Evolutionary conservation across 2,113 vertebrate species (phyloP).

Genomic region (Ceyx margarethae): DNA sequence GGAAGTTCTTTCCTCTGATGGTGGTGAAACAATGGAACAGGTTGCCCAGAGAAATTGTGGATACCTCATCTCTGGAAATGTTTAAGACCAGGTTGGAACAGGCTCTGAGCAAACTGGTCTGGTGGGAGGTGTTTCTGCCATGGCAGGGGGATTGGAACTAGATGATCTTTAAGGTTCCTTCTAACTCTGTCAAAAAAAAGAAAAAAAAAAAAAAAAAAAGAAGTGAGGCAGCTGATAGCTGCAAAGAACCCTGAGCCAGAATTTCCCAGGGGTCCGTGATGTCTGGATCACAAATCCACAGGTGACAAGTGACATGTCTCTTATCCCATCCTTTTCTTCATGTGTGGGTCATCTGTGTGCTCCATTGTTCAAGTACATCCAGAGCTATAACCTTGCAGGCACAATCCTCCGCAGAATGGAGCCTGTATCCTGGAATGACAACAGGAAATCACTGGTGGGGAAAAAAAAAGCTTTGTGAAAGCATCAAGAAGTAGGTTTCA

Average conservation of each 20-base stretch:
- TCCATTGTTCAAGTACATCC: not conserved
- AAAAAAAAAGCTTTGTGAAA: not conserved
- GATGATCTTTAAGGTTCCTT: no score
- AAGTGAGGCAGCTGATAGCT: not conserved
- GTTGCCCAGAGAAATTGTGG: no score
- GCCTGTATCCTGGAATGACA: accelerated
- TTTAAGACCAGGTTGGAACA: no score
- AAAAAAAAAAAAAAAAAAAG: not conserved
- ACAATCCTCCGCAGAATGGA: not conserved
- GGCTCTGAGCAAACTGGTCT: no score
- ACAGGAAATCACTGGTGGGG: not conserved
- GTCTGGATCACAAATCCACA: not conserved
- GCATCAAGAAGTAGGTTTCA: not conserved
- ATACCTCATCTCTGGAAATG: no score
- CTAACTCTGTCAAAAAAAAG: not conserved
- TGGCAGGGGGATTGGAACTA: no score
- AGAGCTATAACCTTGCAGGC: not conserved
- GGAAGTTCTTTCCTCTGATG: no score
- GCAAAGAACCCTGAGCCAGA: not conserved
- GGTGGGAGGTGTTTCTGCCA: no score
- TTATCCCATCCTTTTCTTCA: not conserved
- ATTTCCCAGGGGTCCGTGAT: not conserved
- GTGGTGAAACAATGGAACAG: no score
- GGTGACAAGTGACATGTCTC: not conserved
- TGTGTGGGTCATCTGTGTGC: not conserved